These are phyloP conservation scores for Thymelicus acteon DNA, from an alignment of 2,888 invertebrate species.

Conservation along the genomic window DNA sequence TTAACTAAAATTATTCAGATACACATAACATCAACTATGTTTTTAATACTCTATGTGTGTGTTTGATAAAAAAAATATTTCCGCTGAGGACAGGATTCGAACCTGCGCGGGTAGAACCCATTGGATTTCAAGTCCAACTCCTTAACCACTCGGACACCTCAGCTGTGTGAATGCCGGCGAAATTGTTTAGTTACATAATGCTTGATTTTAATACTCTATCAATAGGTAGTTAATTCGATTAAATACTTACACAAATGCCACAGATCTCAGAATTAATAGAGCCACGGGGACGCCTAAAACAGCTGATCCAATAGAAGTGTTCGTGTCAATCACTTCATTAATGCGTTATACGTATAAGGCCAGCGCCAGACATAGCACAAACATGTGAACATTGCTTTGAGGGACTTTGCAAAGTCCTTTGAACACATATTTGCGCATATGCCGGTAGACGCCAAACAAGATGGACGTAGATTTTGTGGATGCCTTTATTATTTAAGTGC, in stretches of 20 bases:
- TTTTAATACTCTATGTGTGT: too few relatives aligned
- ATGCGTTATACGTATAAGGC: too few relatives aligned
- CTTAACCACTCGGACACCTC: constrained; percentile 85
- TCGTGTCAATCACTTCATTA: not conserved
- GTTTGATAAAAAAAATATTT: constrained; percentile 11
- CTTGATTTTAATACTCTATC: not conserved
- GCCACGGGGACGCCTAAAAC: not conserved
- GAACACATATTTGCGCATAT: too few relatives aligned
- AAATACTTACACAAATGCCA: not conserved
- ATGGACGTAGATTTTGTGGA: too few relatives aligned
- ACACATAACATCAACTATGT: too few relatives aligned
- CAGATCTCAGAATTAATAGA: not conserved
- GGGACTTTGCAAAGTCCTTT: too few relatives aligned
- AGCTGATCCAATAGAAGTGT: not conserved
- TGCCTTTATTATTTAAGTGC: too few relatives aligned
- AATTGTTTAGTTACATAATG: constrained; percentile 39
- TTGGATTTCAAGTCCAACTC: constrained; percentile 86
- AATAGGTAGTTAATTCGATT: not conserved
- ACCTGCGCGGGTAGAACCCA: constrained; percentile 85
- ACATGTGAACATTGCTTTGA: too few relatives aligned
- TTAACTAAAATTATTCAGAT: too few relatives aligned
- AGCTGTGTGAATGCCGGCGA: constrained; percentile 53
- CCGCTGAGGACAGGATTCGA: constrained; percentile 83
- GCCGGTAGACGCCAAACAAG: too few relatives aligned
- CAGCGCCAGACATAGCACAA: too few relatives aligned